A percentile compares a stretch with the other conserved stretches of the same genome.
Evolutionary conservation across 2,888 invertebrate species (phyloP).

Genomic region (Hartigia nigra): DNA sequence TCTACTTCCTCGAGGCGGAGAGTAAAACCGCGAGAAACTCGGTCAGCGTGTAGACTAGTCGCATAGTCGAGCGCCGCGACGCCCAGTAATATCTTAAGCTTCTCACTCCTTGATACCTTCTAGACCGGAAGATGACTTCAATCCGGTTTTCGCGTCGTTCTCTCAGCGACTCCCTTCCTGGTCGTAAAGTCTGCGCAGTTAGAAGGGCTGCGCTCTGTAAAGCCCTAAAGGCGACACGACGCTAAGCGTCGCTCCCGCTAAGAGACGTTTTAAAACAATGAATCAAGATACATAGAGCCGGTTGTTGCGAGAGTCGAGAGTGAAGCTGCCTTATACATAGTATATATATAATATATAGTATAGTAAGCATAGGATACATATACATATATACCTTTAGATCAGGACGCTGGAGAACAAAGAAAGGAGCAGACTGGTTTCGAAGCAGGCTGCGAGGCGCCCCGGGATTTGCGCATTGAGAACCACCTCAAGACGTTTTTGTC

Average conservation of each 20-base stretch:
- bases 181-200: background rate
- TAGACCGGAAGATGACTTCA: background rate
- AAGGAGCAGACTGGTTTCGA: conserved; percentile 38
- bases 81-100: background rate
- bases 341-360: background rate
- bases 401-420: background rate
- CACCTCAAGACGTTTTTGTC: conserved; percentile 55
- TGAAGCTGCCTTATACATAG: background rate
- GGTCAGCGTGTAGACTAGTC: background rate
- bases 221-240: background rate
- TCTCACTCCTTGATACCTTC: background rate
- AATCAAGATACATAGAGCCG: background rate
- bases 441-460: conserved; percentile 30
- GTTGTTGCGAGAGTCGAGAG: background rate
- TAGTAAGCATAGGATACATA: background rate
- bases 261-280: background rate
- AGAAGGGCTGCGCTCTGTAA: background rate
- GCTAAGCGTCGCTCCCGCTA: background rate
- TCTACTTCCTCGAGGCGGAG: background rate
- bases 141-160: background rate
- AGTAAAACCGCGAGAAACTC: background rate
- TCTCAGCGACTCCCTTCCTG: background rate
- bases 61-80: background rate
- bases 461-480: conserved; percentile 44
- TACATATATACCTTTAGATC: background rate